phyloP scores from a whole-genome alignment of 2,113 vertebrate genomes.

The Aspiorhynchus laticeps region DNA sequence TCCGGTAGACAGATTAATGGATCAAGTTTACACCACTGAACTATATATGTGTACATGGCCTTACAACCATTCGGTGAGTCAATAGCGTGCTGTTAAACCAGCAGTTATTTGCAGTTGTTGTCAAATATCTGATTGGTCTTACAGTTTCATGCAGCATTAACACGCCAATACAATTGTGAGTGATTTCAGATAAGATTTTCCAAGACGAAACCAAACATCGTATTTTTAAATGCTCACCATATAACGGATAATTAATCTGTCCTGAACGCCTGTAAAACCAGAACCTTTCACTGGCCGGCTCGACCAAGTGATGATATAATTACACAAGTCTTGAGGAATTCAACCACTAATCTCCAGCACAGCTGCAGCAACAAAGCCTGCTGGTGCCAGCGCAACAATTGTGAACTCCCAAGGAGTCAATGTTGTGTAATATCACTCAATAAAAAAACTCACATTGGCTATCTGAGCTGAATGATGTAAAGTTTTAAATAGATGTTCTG shows the following conservation, averaged over 20 bases:
- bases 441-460: background rate
- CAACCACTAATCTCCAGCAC: constrained; percentile 29
- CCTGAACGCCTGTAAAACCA: constrained; percentile 21
- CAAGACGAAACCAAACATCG: background rate
- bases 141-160: background rate
- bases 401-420: background rate
- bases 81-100: background rate
- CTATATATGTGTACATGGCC: background rate
- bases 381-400: constrained; percentile 14
- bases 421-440: background rate
- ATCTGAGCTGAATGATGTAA: background rate
- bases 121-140: background rate
- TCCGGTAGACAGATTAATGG: constrained; percentile 8
- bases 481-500: background rate
- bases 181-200: background rate
- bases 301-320: constrained; percentile 45
- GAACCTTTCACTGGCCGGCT: background rate
- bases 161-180: background rate
- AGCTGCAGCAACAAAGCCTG: constrained; percentile 48
- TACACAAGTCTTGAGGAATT: constrained; percentile 44
- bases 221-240: constrained; percentile 12
- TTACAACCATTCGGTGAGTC: background rate
- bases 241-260: constrained; percentile 35
- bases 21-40: background rate
- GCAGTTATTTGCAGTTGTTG: background rate